Base-by-base conservation (phyloP, 2,113 vertebrate species). In the Chaenocephalus aceratus region DNA sequence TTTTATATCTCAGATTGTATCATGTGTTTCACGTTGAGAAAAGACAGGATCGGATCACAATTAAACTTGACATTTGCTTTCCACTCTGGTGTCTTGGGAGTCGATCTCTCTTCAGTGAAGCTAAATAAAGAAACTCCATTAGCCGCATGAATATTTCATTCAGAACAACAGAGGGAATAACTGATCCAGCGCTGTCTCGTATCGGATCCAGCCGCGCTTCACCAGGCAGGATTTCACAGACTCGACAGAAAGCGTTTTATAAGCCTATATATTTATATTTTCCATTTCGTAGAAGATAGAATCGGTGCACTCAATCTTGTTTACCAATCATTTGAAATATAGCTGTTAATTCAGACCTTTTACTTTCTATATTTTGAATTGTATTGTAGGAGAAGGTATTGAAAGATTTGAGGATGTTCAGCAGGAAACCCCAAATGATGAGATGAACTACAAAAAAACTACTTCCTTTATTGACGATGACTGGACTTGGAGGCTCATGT, bases 91-190 rank as follows among this genome's bases (percentile, higher is more conserved):
- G 3, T 0, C 26, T 30, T 30, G 26, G 26, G 26, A 30, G 26
- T 9, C 9, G 2, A 30, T 41, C 36, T 41, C 7, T 41, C 36
- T 15, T 63, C 41, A 21, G 57, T 3, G 10, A 30, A 56, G 52
- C 52, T 52, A 34, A 58, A 76, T 45, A 75, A 63, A 70, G 26
- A n/a, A 3, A 14, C 6, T 5, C n/a, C 14, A 9, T 23, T 2
- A 14, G 44, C 10, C 0, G 1, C 2, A 72, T 76, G 1, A 46
- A 71, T 75, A 61, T 61, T 75, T 75, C 0, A 66, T 66, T 41
- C 6, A 58, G 7, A 66, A 65, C 61, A 57, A 23, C 46, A 53
- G 72, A 70, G 52, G 44, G 59, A 75, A 70, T 70, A 45, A 64
- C 14, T 46, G 65, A 68, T 57, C 36, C 5, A 9, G 2, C 23